Evolutionary conservation across 2,888 invertebrate genomes (phyloP).

Genomic region (Hofmannophila pseudospretella): DNA sequence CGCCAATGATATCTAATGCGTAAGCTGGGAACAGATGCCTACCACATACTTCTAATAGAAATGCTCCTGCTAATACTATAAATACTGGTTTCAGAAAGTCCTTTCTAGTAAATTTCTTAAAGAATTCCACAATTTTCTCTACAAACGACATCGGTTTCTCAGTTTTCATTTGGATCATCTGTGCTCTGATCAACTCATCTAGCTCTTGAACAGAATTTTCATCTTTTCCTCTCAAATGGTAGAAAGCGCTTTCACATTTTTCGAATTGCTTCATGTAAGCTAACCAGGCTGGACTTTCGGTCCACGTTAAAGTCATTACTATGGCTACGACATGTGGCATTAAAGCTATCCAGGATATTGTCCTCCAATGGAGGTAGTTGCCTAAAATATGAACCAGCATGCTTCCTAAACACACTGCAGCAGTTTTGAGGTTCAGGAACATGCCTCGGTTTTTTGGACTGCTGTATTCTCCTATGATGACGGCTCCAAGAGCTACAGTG

Average conservation of each 20-base stretch:
- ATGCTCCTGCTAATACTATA: constrained; percentile 29
- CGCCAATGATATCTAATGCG: constrained; percentile 42
- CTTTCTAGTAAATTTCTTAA: constrained; percentile 36
- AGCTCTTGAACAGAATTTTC: constrained; percentile 29
- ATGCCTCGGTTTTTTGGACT: constrained; percentile 46
- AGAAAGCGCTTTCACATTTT: constrained; percentile 67
- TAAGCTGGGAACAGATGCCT: constrained; percentile 48
- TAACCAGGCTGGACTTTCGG: constrained; percentile 81
- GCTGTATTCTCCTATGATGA: constrained; percentile 50
- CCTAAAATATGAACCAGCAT: constrained; percentile 7
- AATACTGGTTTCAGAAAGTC: constrained; percentile 44
- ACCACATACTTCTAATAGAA: constrained; percentile 43
- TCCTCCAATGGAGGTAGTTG: constrained; percentile 35
- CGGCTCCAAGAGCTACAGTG: constrained; percentile 36
- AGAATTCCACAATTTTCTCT: constrained; percentile 17
- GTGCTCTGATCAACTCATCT: constrained; percentile 33
- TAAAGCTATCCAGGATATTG: constrained; percentile 30
- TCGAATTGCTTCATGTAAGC: constrained; percentile 62
- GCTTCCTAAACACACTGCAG: constrained; percentile 18
- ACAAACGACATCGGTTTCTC: background rate
- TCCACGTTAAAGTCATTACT: constrained; percentile 55
- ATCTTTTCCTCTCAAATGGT: constrained; percentile 64
- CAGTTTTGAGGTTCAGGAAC: constrained; percentile 43
- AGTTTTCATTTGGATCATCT: constrained; percentile 22
- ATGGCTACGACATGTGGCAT: constrained; percentile 32